phyloP scores from a whole-genome alignment of 1,140 invertebrate species.

The Gonioctena quinquepunctata region DNA sequence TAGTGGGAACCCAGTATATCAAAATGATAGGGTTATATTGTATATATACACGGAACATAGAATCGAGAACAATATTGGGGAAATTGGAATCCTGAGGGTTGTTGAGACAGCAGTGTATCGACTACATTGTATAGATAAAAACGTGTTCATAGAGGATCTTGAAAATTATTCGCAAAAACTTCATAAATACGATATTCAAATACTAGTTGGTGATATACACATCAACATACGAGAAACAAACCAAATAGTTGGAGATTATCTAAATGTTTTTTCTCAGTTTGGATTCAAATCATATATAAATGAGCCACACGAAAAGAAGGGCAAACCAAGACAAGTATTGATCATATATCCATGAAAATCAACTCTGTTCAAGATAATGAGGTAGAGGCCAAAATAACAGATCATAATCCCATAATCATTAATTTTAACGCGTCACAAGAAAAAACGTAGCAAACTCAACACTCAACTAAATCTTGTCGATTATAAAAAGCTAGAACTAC shows the following conservation, averaged over 20 bases:
- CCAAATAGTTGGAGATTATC: background rate
- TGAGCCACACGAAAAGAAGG: background rate
- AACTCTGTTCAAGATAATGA: background rate
- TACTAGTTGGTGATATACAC: conserved; percentile 1
- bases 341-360: conserved; percentile 13
- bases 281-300: conserved; percentile 11
- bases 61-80: background rate
- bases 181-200: background rate
- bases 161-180: background rate
- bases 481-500: too few species aligned
- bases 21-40: background rate
- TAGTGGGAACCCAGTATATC: background rate
- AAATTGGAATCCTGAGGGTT: background rate
- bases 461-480: background rate
- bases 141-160: background rate
- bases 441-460: background rate
- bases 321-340: background rate
- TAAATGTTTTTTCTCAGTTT: conserved; percentile 3
- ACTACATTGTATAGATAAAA: conserved; percentile 5
- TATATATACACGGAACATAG: background rate
- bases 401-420: background rate
- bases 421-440: background rate
- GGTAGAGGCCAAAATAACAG: conserved; percentile 1
- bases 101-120: background rate
- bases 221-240: background rate